Base-by-base conservation (phyloP, 2,888 invertebrate genomes). In the Nymphalis urticae region DNA sequence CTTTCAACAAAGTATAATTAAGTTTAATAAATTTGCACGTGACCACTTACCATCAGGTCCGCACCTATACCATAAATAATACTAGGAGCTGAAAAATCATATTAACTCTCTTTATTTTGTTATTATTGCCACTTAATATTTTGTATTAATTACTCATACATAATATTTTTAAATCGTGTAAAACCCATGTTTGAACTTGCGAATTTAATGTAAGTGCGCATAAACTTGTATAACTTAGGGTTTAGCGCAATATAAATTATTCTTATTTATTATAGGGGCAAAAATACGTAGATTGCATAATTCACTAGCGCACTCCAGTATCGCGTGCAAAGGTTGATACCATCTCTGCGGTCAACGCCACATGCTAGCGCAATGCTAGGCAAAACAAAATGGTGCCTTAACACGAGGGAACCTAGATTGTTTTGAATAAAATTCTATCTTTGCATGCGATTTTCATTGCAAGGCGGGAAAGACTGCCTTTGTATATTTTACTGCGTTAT, bases 321-420 rank as follows among this genome's bases (percentile, higher is more conserved):
- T 83, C 77, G 82, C 83, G 84, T 82, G 70, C 68, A 47, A 82
- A n/a, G 36, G 66, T 72, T 69, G 82, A 84, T 82, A 81, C 62
- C 75, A 83, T 82, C 82, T 68, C 72, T 76, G 77, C 78, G 75
- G 79, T 75, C 76, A 72, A 71, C 73, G 75, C 74, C 65, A 71
- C 70, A 60, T 68, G 51, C 70, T 56, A 64, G 65, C 62, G 63
- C 66, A 62, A 54, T 67, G 48, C 59, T 47, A 60, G 62, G 62
- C 50, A 61, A 21, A 63, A 61, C 66, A 62, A 48, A 61, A 69
- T 64, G 68, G 62, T 51, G 53, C 59, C 58, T 63, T 56, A 64
- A 68, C 68, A 69, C 69, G 69, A 58, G 58, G 42, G 60, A 48
- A 32, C 24, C 17, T 60, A 47, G 50, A 32, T 24, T 27, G 47